Evolutionary conservation across 1,140 invertebrate species (phyloP).

Genomic region (Hesperophylax magnus): DNA sequence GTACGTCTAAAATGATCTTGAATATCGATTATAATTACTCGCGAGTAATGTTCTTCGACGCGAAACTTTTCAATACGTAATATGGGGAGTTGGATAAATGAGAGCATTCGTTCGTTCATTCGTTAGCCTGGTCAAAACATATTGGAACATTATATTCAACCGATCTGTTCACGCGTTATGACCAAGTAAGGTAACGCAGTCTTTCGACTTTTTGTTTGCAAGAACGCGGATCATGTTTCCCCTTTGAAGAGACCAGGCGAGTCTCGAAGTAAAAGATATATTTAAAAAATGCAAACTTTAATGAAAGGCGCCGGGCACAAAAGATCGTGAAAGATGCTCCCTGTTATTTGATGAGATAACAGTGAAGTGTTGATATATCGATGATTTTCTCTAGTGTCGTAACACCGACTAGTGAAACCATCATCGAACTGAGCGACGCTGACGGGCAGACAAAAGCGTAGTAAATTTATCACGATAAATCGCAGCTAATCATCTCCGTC

Average conservation of each 20-base stretch:
- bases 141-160: conserved; percentile 9
- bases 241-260: not conserved
- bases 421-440: no score
- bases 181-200: conserved; percentile 23
- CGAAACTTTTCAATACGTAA: not conserved
- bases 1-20: not conserved
- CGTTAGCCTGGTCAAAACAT: not conserved
- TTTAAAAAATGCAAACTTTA: no score
- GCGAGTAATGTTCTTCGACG: not conserved
- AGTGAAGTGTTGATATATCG: no score
- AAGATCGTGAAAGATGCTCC: no score
- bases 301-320: no score
- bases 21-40: not conserved
- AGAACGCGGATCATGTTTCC: conserved; percentile 6
- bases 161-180: conserved; percentile 27
- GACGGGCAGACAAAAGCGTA: no score
- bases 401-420: no score
- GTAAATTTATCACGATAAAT: no score
- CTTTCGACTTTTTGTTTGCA: conserved; percentile 19
- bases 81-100: not conserved
- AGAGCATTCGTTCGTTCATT: conserved; percentile 7
- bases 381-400: no score
- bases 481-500: no score
- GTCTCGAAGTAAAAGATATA: not conserved
- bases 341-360: no score